Base-by-base conservation (phyloP, 2,113 vertebrate genomes). In the Forbesichthys papilliferus region DNA sequence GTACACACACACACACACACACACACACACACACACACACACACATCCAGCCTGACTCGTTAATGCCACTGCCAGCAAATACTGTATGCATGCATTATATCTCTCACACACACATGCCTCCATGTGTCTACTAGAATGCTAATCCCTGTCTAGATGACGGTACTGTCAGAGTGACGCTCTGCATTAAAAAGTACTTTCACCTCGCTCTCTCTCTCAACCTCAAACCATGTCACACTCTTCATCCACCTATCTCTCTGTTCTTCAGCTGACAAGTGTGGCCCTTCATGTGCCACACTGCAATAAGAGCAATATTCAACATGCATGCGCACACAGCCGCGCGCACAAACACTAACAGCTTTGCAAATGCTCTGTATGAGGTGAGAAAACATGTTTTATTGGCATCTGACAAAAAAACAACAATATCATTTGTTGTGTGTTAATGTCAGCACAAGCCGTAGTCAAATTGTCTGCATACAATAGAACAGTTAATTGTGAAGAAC, bases 71-170 rank as follows among this genome's bases (percentile, higher is more conserved):
- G 36, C 36, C 0, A 42, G 7, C 27, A 27, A 27, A 27, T 27
- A 27, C 27, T 27, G 27, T 42, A 42, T 42, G 36, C 36, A 42
- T 42, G 5, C 36, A 42, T 42, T 42, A 42, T 42, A 42, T 8
- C 0, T 42, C 3, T 13, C 48, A 51, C 11, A 11, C 42, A 49
- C 20, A 63, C 27, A 27, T 27, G 27, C 27, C 27, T 27, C 2
- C 27, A 27, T 27, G 27, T 27, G 27, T 27, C 27, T 67, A 69
- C 70, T 79, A 64, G 68, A 61, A 72, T 75, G 75, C 65, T 79
- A 82, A 78, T 75, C 75, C 72, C 20, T 36, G 57, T 72, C 64
- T 57, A 68, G 72, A 78, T 78, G 61, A 69, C 52, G 53, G 34
- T 33, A 47, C 71, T 72, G 75, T 66, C 75, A 69, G 75, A 61